Conservation (phyloP, 2,888 invertebrate genomes). For the Gymnocheta viridis region DNA sequence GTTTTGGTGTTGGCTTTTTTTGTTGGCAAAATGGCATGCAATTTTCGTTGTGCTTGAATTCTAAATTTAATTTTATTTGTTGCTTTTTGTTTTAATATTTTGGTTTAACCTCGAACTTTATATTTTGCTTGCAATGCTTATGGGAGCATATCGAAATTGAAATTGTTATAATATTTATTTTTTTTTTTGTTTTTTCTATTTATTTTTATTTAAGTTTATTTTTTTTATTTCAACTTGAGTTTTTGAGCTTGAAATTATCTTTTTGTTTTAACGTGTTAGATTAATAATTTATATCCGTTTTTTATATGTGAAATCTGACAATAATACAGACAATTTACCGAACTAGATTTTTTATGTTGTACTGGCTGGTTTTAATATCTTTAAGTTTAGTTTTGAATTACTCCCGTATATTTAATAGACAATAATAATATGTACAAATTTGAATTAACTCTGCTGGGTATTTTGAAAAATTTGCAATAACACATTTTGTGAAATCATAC, state of each 20-base stretch:
- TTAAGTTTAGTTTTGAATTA: neutral
- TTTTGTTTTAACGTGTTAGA: slow-evolving; percentile 24
- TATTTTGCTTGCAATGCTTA: slow-evolving; percentile 72
- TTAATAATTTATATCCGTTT: slow-evolving; percentile 47
- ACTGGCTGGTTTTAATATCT: neutral
- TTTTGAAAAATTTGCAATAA: too few relatives aligned
- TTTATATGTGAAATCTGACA: slow-evolving; percentile 51
- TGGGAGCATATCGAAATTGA: slow-evolving; percentile 72
- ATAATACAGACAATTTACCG: neutral
- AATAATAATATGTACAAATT: too few relatives aligned
- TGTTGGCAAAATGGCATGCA: slow-evolving; percentile 51
- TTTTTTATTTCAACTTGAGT: slow-evolving; percentile 39
- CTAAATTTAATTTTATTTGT: slow-evolving; percentile 57
- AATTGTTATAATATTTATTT: slow-evolving; percentile 45
- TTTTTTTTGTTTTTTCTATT: neutral
- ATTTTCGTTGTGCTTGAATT: slow-evolving; percentile 58
- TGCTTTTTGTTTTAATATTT: slow-evolving; percentile 42
- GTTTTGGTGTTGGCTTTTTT: slow-evolving; percentile 44
- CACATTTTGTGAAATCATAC: too few relatives aligned
- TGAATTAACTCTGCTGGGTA: neutral
- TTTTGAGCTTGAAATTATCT: slow-evolving; percentile 46
- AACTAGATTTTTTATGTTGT: neutral
- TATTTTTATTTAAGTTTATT: neutral
- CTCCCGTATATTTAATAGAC: neutral
- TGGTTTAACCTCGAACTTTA: slow-evolving; percentile 74